Evolutionary conservation across 2,888 invertebrate genomes (phyloP).

Genomic region (Notodonta dromedarius): DNA sequence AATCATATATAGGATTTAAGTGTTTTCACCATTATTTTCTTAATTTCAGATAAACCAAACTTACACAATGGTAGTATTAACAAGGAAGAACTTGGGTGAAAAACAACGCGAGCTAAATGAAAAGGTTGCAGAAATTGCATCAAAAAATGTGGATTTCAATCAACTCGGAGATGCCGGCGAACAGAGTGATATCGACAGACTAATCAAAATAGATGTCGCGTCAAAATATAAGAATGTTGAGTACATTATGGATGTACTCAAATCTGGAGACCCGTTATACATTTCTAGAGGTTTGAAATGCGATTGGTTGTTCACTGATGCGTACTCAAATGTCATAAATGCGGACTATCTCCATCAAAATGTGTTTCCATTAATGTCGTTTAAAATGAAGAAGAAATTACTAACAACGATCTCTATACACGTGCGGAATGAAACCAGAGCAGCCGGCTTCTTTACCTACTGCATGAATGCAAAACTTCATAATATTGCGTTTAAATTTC

Average conservation of each 20-base stretch:
- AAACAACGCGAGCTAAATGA: conserved; percentile 50
- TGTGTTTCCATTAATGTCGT: conserved; percentile 63
- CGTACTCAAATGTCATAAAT: conserved; percentile 50
- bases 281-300: conserved; percentile 61
- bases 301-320: conserved; percentile 54
- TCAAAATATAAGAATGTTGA: conserved; percentile 55
- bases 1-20: no score
- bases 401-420: conserved; percentile 46
- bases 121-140: conserved; percentile 45
- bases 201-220: conserved; percentile 68
- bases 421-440: conserved; percentile 46
- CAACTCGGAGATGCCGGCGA: conserved; percentile 39
- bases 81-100: conserved; percentile 46
- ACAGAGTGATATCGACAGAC: conserved; percentile 53
- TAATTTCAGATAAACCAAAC: neutral
- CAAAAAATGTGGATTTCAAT: conserved; percentile 38
- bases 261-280: conserved; percentile 58
- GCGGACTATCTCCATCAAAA: conserved; percentile 52
- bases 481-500: conserved; percentile 54
- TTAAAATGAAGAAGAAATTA: conserved; percentile 61
- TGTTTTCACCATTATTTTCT: neutral
- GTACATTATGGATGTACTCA: conserved; percentile 58
- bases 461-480: conserved; percentile 43
- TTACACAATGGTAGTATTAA: conserved; percentile 44
- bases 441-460: conserved; percentile 54